Evolutionary conservation across 2,113 vertebrate genomes (phyloP), one percentile per base, ranked within the genome.

Genomic region (Myodes glareolus): DNA sequence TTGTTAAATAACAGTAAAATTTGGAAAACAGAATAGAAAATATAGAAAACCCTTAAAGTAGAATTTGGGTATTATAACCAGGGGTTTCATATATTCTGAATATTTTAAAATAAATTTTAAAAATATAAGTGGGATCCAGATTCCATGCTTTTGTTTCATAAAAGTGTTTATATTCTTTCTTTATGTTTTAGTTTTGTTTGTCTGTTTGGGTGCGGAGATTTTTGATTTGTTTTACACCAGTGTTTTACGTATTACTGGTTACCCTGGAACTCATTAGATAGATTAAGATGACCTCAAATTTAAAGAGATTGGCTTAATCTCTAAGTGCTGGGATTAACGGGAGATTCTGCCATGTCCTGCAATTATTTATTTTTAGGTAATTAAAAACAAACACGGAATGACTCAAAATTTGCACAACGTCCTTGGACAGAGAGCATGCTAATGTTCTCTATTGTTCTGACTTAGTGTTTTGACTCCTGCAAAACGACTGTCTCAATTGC

Each of bases 31-130:
- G 12, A 89, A 42, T 50, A 77, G 84, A 14, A 90, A 58, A 58
- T 82, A 82, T 39, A 86, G 52, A 89, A 94, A 96, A 75, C 31
- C 6, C 33, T 85, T 94, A 25, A 90, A 23, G n/a, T 95, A 21
- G 4, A 0, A 84, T 91, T 81, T 81, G 33, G 1, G 6, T 88
- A 21, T 29, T 45, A 21, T 1, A 63, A 50, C 85, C 68, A 85
- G 9, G 8, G 68, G 36, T 90, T 29, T 78, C 33, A 65, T 93
- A 63, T 92, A 47, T 82, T 88, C 19, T 75, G 52, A 63, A 52
- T 65, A 78, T 33, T 58, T 92, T 78, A 23, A 45, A 92, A 68
- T 42, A 58, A 47, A 63, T n/a, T 42, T 42, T 87, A 96, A 87
- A 21, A 65, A 88, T 92, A 82, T 95, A 70, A 82, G 25, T 86